phyloP scores from a whole-genome alignment of 2,797 vertebrate genomes.

The Austrolebias charrua region DNA sequence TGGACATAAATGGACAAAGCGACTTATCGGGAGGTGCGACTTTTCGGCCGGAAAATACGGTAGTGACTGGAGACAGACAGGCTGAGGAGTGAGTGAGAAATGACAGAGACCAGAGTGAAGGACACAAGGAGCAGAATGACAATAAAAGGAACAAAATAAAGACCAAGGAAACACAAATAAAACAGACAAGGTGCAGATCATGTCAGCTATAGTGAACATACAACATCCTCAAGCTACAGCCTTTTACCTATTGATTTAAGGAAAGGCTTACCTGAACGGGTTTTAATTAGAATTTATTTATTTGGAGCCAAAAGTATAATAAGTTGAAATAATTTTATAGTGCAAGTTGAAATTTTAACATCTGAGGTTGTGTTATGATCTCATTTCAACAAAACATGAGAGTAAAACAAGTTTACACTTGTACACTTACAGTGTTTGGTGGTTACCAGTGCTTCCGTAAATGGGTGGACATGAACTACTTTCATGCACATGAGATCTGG shows the following conservation, averaged over 20 bases:
- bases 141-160: too few relatives aligned
- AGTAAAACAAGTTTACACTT: background rate
- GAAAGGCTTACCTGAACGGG: background rate
- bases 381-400: background rate
- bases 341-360: background rate
- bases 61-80: too few relatives aligned
- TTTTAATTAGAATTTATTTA: background rate
- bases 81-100: too few relatives aligned
- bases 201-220: too few relatives aligned
- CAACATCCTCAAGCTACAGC: too few relatives aligned
- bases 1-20: too few relatives aligned
- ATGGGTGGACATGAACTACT: background rate
- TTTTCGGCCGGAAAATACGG: too few relatives aligned
- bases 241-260: constrained; percentile 20
- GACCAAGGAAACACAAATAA: too few relatives aligned
- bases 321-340: background rate
- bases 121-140: too few relatives aligned
- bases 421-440: constrained; percentile 6
- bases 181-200: too few relatives aligned
- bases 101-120: too few relatives aligned
- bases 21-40: too few relatives aligned
- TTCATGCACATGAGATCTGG: accelerated
- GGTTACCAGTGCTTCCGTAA: background rate
- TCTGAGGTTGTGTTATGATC: background rate
- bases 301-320: background rate